Conservation (phyloP, 2,888 invertebrate genomes). For the Agriopis aurantiaria region DNA sequence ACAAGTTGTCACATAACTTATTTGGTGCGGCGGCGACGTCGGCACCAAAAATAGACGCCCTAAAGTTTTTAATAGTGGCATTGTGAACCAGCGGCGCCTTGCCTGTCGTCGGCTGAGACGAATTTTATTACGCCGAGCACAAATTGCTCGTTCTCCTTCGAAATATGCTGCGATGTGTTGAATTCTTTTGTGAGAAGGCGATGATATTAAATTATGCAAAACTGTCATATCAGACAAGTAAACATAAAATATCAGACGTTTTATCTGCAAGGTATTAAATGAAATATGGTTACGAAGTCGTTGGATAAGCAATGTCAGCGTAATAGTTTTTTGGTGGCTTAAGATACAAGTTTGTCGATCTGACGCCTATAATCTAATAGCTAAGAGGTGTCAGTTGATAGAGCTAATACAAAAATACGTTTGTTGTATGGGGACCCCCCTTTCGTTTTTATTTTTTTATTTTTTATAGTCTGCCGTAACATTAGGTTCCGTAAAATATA, state of each 20-base stretch:
- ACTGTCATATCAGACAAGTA: conserved; percentile 4
- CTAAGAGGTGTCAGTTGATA: too few relatives aligned
- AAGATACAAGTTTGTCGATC: too few relatives aligned
- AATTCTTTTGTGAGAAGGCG: conserved; percentile 23
- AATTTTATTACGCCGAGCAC: conserved; percentile 78
- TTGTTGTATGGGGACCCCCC: too few relatives aligned
- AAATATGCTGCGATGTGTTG: conserved; percentile 57
- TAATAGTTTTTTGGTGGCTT: neutral
- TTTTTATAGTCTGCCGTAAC: too few relatives aligned
- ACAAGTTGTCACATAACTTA: conserved; percentile 75
- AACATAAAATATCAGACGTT: neutral
- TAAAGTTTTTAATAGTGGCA: conserved; percentile 80
- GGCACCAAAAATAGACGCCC: conserved; percentile 79
- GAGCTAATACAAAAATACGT: too few relatives aligned
- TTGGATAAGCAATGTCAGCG: neutral
- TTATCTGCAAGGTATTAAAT: neutral
- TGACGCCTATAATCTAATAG: too few relatives aligned
- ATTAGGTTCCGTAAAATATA: too few relatives aligned
- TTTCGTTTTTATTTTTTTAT: too few relatives aligned
- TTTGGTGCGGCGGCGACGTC: conserved; percentile 57
- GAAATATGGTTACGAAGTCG: neutral
- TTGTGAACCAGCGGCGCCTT: conserved; percentile 72
- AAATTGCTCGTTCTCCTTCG: conserved; percentile 77
- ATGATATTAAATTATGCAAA: conserved; percentile 32
- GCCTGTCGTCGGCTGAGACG: conserved; percentile 66